phyloP scores from a whole-genome alignment of 1,140 invertebrate species.

The Zeugodacus cucurbitae region DNA sequence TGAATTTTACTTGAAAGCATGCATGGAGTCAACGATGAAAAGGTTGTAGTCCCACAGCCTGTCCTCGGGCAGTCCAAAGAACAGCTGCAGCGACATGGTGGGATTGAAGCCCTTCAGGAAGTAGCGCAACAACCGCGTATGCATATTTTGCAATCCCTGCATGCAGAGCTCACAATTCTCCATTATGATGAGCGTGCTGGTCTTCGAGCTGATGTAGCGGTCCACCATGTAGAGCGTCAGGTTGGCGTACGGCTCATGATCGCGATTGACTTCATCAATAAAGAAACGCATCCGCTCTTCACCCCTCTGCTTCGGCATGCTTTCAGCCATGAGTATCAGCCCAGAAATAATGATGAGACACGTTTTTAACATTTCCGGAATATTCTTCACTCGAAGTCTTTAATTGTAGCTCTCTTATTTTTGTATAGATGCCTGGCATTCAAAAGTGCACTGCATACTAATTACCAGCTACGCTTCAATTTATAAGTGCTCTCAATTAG shows the following conservation, averaged over 20 bases:
- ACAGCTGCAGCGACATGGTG: slow-evolving; percentile 30
- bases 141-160: not conserved
- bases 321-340: not conserved
- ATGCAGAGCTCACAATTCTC: not conserved
- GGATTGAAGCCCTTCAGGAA: slow-evolving; percentile 22
- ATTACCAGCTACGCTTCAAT: not conserved
- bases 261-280: not conserved
- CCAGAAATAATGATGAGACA: not conserved
- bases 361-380: not conserved
- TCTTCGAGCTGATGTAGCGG: slow-evolving; percentile 29
- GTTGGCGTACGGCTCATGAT: not conserved
- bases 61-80: slow-evolving; percentile 22
- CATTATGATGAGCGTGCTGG: slow-evolving; percentile 40
- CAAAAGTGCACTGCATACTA: not conserved
- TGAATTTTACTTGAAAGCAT: slow-evolving; percentile 13
- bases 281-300: not conserved
- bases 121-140: slow-evolving; percentile 3
- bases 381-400: not conserved
- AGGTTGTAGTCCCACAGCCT: slow-evolving; percentile 43
- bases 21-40: slow-evolving; percentile 28
- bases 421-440: not conserved
- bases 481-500: not conserved
- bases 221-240: slow-evolving; percentile 35
- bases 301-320: not conserved
- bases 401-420: not conserved